Percentiles rank a stretch among this genome's conserved stretches.
Evolutionary conservation across 1,140 invertebrate species (phyloP).

Genomic region (Tachypleus tridentatus): DNA sequence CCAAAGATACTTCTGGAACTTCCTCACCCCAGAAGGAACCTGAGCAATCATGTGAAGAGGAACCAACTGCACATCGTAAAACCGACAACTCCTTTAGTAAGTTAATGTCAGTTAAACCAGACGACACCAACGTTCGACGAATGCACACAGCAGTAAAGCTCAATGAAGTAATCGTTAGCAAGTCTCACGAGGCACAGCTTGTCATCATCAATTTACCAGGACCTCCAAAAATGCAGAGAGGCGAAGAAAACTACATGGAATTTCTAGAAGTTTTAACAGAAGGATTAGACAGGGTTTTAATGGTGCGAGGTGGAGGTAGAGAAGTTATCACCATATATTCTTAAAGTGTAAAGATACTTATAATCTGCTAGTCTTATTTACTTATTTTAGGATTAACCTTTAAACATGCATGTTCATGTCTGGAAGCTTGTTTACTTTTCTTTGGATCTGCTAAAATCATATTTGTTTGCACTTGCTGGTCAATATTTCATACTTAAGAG

Average conservation of each 20-base stretch:
- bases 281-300: slow-evolving; percentile 88
- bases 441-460: too few relatives aligned
- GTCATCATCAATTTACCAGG: slow-evolving; percentile 97
- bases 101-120: slow-evolving; percentile 27
- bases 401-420: too few relatives aligned
- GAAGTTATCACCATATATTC: slow-evolving; percentile 99
- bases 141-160: slow-evolving; percentile 99
- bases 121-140: slow-evolving; percentile 86
- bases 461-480: too few relatives aligned
- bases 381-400: too few relatives aligned
- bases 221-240: slow-evolving; percentile 48
- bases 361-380: too few relatives aligned
- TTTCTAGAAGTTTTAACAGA: slow-evolving; percentile 97
- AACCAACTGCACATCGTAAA: too few relatives aligned
- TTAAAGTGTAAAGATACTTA: slow-evolving; percentile 34
- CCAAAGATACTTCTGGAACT: too few relatives aligned
- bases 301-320: slow-evolving; percentile 93
- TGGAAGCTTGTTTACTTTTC: too few relatives aligned
- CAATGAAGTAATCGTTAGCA: slow-evolving; percentile 94
- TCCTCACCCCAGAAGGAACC: too few relatives aligned
- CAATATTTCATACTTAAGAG: too few relatives aligned
- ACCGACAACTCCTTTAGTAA: too few relatives aligned
- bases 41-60: too few relatives aligned
- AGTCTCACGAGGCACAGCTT: slow-evolving; percentile 91
- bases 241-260: slow-evolving; percentile 46